Base-by-base conservation (phyloP, 2,888 invertebrate species). In the Alviniconcha strummeri region DNA sequence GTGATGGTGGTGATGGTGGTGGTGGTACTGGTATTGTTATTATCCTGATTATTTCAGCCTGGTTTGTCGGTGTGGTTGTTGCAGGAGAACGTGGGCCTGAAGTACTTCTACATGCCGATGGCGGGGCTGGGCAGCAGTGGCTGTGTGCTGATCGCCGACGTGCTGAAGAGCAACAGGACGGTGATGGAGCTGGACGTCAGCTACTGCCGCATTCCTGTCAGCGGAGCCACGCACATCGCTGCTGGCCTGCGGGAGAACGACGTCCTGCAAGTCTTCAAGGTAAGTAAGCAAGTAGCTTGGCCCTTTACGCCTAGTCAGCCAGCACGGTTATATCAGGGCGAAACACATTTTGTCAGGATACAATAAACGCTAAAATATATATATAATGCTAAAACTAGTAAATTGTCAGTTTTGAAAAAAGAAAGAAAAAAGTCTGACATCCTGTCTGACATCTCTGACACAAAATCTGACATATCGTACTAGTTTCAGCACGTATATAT, bases 61-160 rank as follows among this genome's bases (percentile, higher is more conserved):
- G 7, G 71, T 71, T 71, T 3, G n/a, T 71, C 7, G 3, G 19
- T 36, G n/a, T 74, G 11, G 6, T 72, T 57, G 5, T 64, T 36
- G 36, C 85, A 92, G 92, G 92, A 91, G 84, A 92, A 92, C 80
- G 89, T 91, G 56, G 92, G 92, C 3, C 86, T 92, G 74, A 91
- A 90, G 77, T 87, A 88, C 75, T 88, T 92, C 82, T 90, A 89
- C 85, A 88, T 92, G 83, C 85, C 89, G 4, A 92, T 91, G 92
- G 92, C 92, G 55, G 92, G 92, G 5, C 84, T 92, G 19, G 90
- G 89, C 3, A 81, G 85, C 64, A 89, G 88, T 6, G 92, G 92
- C 4, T 89, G 91, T 0, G 85, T 85, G 67, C 89, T 89, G 15
- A 87, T 92, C 80, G 87, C 89, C 6, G 85, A 86, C 54, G 92